Base-by-base conservation (phyloP, 2,113 vertebrate genomes). In the Amphilophus citrinellus region DNA sequence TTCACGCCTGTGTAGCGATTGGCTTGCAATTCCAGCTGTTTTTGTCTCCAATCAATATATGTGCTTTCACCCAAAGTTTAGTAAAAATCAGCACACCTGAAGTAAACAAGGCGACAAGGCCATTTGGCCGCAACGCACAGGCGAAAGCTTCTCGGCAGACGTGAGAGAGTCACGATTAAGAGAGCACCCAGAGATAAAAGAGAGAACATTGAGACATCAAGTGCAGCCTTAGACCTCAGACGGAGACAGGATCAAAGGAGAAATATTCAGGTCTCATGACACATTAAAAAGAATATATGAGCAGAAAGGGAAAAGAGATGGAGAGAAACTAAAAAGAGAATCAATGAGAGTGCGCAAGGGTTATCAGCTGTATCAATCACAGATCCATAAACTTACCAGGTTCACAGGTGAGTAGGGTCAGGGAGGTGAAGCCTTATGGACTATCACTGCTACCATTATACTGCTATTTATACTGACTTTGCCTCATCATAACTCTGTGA, bases 191-290 rank as follows among this genome's bases (percentile, higher is more conserved):
- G 76, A 87, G 91, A 93, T 93, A 89, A 93, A 93, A 94, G 91
- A 56, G 80, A 79, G 83, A 87, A 87, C 83, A 92, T 80, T 88
- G 90, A 94, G 90, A 92, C 85, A 92, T 92, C 82, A 79, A 89
- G 89, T 76, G 82, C 81, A 88, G 81, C 62, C 85, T 86, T 90
- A 88, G 87, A 89, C 82, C 87, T 89, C 86, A 47, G 87, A 93
- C 63, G 76, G 66, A 93, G 89, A 93, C 87, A 53, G 90, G 92
- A 93, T 92, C 93, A 94, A 93, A 92, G 90, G 79, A 53, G 13
- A 80, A 92, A 93, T 92, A 92, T 93, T 91, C 86, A 91, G 82
- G 81, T 87, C 87, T 93, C 84, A 84, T 84, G 89, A 87, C 87
- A 90, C 82, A 79, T 84, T 87, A 83, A 86, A 83, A 90, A 88